Base-by-base conservation (phyloP, 2,888 invertebrate genomes). In the Auanema freiburgensis region DNA sequence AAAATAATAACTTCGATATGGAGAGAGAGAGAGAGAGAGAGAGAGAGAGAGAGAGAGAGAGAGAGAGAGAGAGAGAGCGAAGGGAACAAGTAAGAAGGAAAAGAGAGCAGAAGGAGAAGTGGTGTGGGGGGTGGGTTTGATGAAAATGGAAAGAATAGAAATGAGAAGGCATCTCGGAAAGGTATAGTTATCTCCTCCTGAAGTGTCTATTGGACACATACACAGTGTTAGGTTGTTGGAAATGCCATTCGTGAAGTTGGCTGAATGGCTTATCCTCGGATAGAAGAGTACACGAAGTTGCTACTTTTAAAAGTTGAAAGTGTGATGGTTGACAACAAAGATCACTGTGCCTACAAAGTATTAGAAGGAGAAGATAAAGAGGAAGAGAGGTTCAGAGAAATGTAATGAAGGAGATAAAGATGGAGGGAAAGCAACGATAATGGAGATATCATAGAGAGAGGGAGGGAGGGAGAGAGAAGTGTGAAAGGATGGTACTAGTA, bases 31-130 rank as follows among this genome's bases (percentile, higher is more conserved):
- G n/a, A n/a, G n/a, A n/a, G n/a, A n/a, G n/a, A n/a, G n/a, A n/a
- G n/a, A n/a, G n/a, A n/a, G n/a, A n/a, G n/a, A n/a, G n/a, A n/a
- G n/a, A n/a, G n/a, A n/a, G n/a, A n/a, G n/a, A n/a, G n/a, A n/a
- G n/a, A n/a, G n/a, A n/a, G n/a, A n/a, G 43, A 43, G n/a, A 43
- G 43, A 43, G 43, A n/a, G n/a, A 43, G 43, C 43, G 14, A 43
- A 43, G 43, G n/a, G n/a, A n/a, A 43, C 14, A 43, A 43, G 14
- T 43, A 43, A 43, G n/a, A n/a, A n/a, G n/a, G n/a, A n/a, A n/a
- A n/a, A n/a, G n/a, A n/a, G n/a, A n/a, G n/a, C n/a, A n/a, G n/a
- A n/a, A n/a, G n/a, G n/a, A n/a, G n/a, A n/a, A n/a, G n/a, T n/a
- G n/a, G n/a, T n/a, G n/a, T n/a, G n/a, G n/a, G n/a, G n/a, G n/a